These are phyloP conservation scores for Lycopodina hypogea DNA, from an alignment of 37 sponge, comb jelly and placozoan species.

Conservation along the genomic window DNA sequence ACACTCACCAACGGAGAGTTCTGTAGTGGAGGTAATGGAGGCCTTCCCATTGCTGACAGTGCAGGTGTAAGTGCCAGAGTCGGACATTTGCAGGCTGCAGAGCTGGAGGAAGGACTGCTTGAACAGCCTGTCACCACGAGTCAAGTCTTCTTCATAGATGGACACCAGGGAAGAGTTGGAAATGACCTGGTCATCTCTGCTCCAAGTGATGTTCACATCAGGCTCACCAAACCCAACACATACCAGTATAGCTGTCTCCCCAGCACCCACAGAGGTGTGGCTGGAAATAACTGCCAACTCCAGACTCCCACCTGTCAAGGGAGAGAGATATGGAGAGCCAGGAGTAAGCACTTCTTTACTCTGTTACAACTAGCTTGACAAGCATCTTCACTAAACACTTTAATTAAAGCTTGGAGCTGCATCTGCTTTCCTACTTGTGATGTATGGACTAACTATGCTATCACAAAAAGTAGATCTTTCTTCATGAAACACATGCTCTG, in stretches of 20 bases:
- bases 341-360: no score
- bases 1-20: background rate
- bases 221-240: constrained; percentile 37
- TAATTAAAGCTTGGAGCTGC: no score
- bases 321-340: no score
- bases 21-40: background rate
- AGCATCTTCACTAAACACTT: no score
- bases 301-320: no score
- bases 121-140: constrained; percentile 1
- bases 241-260: background rate
- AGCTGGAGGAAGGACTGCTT: constrained; percentile 22
- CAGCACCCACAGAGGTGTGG: background rate
- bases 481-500: no score
- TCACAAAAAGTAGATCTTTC: no score
- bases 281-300: background rate
- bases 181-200: background rate
- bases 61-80: constrained; percentile 22
- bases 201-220: constrained; percentile 16
- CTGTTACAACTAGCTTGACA: no score
- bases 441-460: no score
- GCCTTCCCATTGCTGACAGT: background rate
- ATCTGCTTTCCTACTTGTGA: no score
- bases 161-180: background rate
- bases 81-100: constrained; percentile 7
- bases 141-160: constrained; percentile 15